Base-by-base conservation (phyloP, 2,113 vertebrate genomes). In the Pampusana beccarii region DNA sequence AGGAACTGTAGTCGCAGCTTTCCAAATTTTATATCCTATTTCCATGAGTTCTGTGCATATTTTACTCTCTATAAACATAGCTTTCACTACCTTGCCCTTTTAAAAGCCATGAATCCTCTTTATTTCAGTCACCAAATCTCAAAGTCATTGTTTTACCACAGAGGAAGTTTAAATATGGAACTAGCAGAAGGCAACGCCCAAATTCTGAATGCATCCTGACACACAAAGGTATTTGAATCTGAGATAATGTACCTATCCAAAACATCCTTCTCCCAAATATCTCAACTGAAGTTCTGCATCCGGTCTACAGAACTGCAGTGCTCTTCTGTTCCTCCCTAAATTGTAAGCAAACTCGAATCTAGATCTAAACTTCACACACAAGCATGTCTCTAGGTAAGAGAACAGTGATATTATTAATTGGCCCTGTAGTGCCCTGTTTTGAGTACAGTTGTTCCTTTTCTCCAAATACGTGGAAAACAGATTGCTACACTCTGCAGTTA, bases 91-190 rank as follows among this genome's bases (percentile, higher is more conserved):
- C 38, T 75, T 36, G 34, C 65, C 19, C 81, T 67, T 89, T 81
- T 20, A 75, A 87, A 88, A 85, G 34, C 44, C 34, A 29, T 5
- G 3, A 53, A n/a, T 84, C 62, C 40, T 72, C 78, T 81, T 69
- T 82, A 78, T 70, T 93, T 80, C 51, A 21, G 62, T 69, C 71
- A 61, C 28, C 21, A 57, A 74, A 85, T 90, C 38, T 90, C n/a
- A 72, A 44, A 60, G 51, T 54, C 46, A 91, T 72, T 93, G 88
- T 90, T 97, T 83, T 80, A 75, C 79, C 60, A 42, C 71, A 83
- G 34, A 92, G 92, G 93, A 95, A 94, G 66, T 93, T 86, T 86
- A 90, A 90, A 93, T 78, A 46, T 51, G 82, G 79, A 94, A 86
- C 66, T n/a, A 93, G 46, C 51, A 54, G 31, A 86, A 29, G 85